Conservation (phyloP, 2,113 vertebrate species). For the Callaeas wilsoni region DNA sequence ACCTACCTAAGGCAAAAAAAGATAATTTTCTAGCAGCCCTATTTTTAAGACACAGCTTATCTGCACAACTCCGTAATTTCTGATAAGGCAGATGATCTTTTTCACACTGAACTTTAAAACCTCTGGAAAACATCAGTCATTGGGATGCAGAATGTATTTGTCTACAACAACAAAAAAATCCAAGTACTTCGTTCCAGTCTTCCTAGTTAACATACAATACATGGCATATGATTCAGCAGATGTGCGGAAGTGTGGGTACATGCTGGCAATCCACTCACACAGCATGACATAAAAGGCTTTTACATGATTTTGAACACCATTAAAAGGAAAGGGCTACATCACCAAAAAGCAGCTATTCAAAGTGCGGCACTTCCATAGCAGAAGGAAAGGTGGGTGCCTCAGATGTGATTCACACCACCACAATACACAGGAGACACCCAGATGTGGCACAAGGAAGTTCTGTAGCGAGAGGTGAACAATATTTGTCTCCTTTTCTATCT, state of each 20-base stretch:
- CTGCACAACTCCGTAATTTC: neutral
- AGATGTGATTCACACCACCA: neutral
- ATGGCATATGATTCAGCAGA: neutral
- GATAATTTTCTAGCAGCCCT: neutral
- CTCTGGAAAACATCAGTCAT: conserved; percentile 2
- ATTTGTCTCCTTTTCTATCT: neutral
- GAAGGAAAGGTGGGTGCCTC: neutral
- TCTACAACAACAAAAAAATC: neutral
- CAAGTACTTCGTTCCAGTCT: neutral
- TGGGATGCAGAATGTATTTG: neutral
- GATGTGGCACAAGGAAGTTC: neutral
- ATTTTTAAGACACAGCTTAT: neutral
- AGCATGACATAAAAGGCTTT: neutral
- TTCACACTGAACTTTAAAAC: neutral
- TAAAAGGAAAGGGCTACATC: neutral
- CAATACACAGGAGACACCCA: neutral
- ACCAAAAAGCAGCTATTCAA: neutral
- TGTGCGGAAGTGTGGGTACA: neutral
- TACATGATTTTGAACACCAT: neutral
- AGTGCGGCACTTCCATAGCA: neutral
- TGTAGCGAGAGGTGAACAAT: neutral
- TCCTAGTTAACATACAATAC: neutral
- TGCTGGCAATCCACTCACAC: neutral
- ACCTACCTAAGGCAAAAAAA: neutral
- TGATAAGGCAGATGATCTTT: neutral